Evolutionary conservation across 2,888 invertebrate genomes (phyloP), one percentile per base, ranked within the genome.

Genomic region (Ferrisia virgata): DNA sequence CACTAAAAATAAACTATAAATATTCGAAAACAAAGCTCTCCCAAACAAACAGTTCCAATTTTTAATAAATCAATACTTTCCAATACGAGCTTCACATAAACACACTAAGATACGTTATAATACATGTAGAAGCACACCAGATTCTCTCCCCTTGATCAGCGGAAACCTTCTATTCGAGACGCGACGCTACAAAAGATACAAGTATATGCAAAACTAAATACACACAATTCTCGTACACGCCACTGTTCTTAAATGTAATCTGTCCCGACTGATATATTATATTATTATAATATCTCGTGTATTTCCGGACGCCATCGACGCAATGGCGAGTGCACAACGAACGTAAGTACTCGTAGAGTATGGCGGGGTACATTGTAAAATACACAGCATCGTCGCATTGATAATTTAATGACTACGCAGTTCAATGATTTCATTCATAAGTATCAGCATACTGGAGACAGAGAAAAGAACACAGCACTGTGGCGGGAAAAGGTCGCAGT

Each of bases 381-480:
- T n/a, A 13, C 53, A n/a, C 13, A 69, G 28, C 31, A 33, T 31
- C 1, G 33, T 72, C n/a, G 33, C 72, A 72, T 72, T 72, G 72
- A 72, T 72, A 72, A 72, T 72, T 72, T 72, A 72, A 72, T 72
- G 72, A 72, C 72, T 72, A 72, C 33, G 72, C 72, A 72, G 72
- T 72, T 72, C 72, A 72, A 72, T 72, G 72, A 72, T 33, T 72
- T 18, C 72, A 33, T n/a, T n/a, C 33, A 25, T 33, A 2, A 28
- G 18, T 1, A 13, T 3, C 28, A 64, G 28, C 15, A 28, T 9
- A 3, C n/a, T n/a, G n/a, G n/a, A n/a, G n/a, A n/a, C n/a, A 47
- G n/a, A 47, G n/a, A 40, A 40, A 40, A 40, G 13, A 13, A 47
- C 18, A 18, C 2, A 33, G 8, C 31, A 72, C 1, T n/a, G 5